Evolutionary conservation across 2,113 vertebrate species (phyloP).

Genomic region (Penelope pileata): DNA sequence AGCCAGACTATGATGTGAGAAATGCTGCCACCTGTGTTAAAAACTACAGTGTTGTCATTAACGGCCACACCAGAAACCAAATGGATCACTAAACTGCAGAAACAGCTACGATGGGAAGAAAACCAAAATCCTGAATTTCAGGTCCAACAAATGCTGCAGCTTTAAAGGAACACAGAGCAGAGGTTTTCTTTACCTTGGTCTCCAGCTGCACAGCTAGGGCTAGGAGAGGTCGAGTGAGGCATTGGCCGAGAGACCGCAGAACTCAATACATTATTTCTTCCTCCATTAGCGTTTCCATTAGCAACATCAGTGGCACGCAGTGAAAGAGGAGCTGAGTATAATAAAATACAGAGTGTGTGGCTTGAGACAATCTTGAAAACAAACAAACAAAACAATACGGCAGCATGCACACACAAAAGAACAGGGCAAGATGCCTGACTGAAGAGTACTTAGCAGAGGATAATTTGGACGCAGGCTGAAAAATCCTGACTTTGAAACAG

Average conservation of each 20-base stretch:
- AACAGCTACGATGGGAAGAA: not conserved
- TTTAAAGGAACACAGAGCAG: not conserved
- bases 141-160: not conserved
- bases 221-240: slow-evolving; percentile 76
- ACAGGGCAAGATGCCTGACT: not conserved
- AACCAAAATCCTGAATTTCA: not conserved
- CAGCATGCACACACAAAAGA: not conserved
- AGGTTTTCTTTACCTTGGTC: slow-evolving; percentile 80
- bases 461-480: not conserved
- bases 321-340: slow-evolving; percentile 80
- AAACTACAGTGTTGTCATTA: not conserved
- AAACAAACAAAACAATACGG: slow-evolving; percentile 16
- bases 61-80: not conserved
- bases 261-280: slow-evolving; percentile 78
- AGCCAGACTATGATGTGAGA: not conserved
- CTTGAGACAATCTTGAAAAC: slow-evolving; percentile 41
- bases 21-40: not conserved
- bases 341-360: slow-evolving; percentile 28
- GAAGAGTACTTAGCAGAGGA: not conserved
- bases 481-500: not conserved
- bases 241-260: slow-evolving; percentile 80
- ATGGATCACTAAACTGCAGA: not conserved
- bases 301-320: slow-evolving; percentile 80
- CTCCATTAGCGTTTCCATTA: slow-evolving; percentile 81
- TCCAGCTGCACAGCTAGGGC: slow-evolving; percentile 80